Percentiles rank a stretch among this genome's conserved stretches.
Evolutionary conservation across 2,888 invertebrate genomes (phyloP).

Genomic region (Octodonta nipae): DNA sequence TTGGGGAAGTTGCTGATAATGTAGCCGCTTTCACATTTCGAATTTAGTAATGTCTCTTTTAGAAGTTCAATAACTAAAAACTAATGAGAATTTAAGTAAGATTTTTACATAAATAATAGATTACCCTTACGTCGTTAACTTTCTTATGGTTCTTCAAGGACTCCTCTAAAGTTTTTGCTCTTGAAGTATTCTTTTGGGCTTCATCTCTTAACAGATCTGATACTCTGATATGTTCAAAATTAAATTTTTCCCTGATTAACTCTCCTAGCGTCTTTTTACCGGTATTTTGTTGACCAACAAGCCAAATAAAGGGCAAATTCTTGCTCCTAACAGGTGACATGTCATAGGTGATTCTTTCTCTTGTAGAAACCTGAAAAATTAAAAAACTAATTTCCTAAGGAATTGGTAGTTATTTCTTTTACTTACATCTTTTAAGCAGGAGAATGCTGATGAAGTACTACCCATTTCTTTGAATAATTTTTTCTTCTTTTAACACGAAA

Average conservation of each 20-base stretch:
- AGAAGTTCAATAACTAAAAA: conserved; percentile 42
- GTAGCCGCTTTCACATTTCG: conserved; percentile 38
- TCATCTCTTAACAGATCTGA: conserved; percentile 40
- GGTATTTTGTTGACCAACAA: conserved; percentile 33
- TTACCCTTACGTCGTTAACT: conserved; percentile 23
- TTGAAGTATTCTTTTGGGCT: conserved; percentile 37
- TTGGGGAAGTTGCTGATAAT: conserved; percentile 45
- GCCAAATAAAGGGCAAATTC: conserved; percentile 40
- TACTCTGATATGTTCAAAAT: conserved; percentile 16
- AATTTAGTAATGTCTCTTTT: conserved; percentile 42
- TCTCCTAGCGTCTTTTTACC: conserved; percentile 21
- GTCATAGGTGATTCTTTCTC: too few relatives aligned
- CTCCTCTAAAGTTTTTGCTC: conserved; percentile 39
- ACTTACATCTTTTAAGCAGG: too few relatives aligned
- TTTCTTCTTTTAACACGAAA: too few relatives aligned
- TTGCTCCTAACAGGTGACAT: conserved; percentile 31
- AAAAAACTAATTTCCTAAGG: too few relatives aligned
- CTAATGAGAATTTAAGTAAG: conserved; percentile 25
- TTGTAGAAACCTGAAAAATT: neutral
- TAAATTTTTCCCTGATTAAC: conserved; percentile 19
- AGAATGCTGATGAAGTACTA: neutral
- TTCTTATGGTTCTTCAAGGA: conserved; percentile 35
- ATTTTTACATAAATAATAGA: neutral
- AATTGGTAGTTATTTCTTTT: too few relatives aligned
- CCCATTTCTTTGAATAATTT: neutral